Evolutionary conservation across 1,140 invertebrate species (phyloP).

Genomic region (Cydia amplana): DNA sequence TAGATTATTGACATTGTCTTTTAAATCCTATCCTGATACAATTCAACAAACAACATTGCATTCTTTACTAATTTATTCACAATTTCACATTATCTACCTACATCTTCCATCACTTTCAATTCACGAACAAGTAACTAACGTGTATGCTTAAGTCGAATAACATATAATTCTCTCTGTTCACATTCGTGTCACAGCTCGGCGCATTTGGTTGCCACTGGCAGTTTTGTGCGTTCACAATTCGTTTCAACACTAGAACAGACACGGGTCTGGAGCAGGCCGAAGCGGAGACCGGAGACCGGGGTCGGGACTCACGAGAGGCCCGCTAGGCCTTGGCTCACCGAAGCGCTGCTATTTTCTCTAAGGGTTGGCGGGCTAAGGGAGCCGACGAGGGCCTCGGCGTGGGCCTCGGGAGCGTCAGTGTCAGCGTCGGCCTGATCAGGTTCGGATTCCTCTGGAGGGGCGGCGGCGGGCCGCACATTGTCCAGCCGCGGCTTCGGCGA

Average conservation of each 20-base stretch:
- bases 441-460: slow-evolving; percentile 64
- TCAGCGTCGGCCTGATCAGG: slow-evolving; percentile 41
- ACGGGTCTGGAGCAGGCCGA: slow-evolving; percentile 35
- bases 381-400: slow-evolving; percentile 37
- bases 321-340: slow-evolving; percentile 52
- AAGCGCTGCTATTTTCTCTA: neutral
- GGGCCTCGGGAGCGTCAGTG: slow-evolving; percentile 33
- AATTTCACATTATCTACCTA: slow-evolving; percentile 70
- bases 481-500: slow-evolving; percentile 72
- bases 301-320: slow-evolving; percentile 55
- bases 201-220: slow-evolving; percentile 38
- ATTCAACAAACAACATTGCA: slow-evolving; percentile 70
- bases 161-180: slow-evolving; percentile 46
- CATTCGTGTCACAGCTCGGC: slow-evolving; percentile 44
- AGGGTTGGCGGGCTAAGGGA: slow-evolving; percentile 34
- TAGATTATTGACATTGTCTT: slow-evolving; percentile 54
- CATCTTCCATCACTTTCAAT: slow-evolving; percentile 47
- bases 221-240: slow-evolving; percentile 41
- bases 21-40: slow-evolving; percentile 54
- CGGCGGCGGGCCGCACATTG: slow-evolving; percentile 68
- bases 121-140: slow-evolving; percentile 46
- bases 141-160: slow-evolving; percentile 41
- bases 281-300: slow-evolving; percentile 18
- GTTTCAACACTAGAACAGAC: slow-evolving; percentile 33
- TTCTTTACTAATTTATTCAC: slow-evolving; percentile 56